These are phyloP conservation scores for Rhopilema esculentum DNA, from an alignment of 30 jellyfish, hydroid and myxozoan genomes.

Conservation along the genomic window DNA sequence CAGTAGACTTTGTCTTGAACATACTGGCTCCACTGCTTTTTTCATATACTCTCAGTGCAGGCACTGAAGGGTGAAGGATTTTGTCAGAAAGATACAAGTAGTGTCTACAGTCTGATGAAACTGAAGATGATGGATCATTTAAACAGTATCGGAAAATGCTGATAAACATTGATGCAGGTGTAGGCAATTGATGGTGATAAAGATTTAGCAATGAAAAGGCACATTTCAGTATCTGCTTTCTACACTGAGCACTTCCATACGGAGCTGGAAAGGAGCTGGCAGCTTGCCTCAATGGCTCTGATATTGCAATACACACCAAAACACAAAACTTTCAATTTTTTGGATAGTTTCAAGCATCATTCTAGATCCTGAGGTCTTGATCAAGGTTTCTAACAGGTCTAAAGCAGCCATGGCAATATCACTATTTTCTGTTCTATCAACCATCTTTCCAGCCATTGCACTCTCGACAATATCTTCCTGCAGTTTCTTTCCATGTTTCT, in stretches of 20 bases:
- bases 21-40: background rate
- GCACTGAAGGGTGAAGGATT: slow-evolving; percentile 42
- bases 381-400: slow-evolving; percentile 2
- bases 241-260: slow-evolving; percentile 43
- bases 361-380: slow-evolving; percentile 28
- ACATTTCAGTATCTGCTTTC: slow-evolving; percentile 32
- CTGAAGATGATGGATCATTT: slow-evolving; percentile 28
- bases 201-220: slow-evolving; percentile 34
- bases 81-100: slow-evolving; percentile 17
- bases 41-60: slow-evolving; percentile 35
- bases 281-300: slow-evolving; percentile 29
- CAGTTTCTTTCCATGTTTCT: slow-evolving; percentile 29
- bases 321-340: slow-evolving; percentile 21
- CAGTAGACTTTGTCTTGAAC: background rate
- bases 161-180: slow-evolving; percentile 27
- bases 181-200: slow-evolving; percentile 47
- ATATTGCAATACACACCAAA: background rate
- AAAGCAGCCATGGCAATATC: slow-evolving; percentile 54
- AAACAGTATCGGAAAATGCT: slow-evolving; percentile 17
- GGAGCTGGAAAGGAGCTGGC: slow-evolving; percentile 35
- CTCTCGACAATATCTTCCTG: slow-evolving; percentile 32
- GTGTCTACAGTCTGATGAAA: slow-evolving; percentile 31
- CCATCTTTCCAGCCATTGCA: slow-evolving; percentile 49
- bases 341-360: background rate
- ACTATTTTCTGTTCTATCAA: slow-evolving; percentile 5